phyloP scores from a whole-genome alignment of 2,113 vertebrate species.

The Opisthocomus hoazin region DNA sequence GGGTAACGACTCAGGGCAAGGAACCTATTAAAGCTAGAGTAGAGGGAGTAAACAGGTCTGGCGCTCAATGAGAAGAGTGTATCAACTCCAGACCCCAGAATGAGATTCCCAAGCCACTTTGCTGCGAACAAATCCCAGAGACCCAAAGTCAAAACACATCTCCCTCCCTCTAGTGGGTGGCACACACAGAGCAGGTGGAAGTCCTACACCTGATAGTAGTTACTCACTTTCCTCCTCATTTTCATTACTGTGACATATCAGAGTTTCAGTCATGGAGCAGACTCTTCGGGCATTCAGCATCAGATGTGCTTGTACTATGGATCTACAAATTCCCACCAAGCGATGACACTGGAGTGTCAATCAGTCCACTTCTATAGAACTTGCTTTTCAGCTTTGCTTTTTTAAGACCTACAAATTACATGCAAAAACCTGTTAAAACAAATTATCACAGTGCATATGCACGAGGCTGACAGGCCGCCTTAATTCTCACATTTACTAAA shows the following conservation, averaged over 20 bases:
- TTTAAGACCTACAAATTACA: background rate
- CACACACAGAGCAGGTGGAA: background rate
- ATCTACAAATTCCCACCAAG: background rate
- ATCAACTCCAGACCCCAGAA: background rate
- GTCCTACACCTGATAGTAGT: background rate
- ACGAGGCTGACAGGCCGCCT: background rate
- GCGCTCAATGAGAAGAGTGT: background rate
- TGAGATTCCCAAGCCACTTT: background rate
- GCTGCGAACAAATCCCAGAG: background rate
- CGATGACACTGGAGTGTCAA: background rate
- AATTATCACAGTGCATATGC: background rate
- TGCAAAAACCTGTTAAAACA: constrained; percentile 20
- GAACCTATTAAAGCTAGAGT: background rate
- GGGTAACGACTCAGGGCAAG: background rate
- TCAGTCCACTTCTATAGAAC: background rate
- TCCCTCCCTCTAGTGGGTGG: background rate
- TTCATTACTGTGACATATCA: background rate
- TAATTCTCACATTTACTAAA: constrained; percentile 26
- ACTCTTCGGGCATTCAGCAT: background rate
- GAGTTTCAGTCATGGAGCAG: background rate
- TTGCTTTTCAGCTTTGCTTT: constrained; percentile 1
- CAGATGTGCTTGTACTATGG: background rate
- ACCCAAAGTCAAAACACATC: background rate
- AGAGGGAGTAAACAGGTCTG: background rate
- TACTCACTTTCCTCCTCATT: background rate